phyloP scores from a whole-genome alignment of 2,888 invertebrate species.

The Parascotia fuliginaria region DNA sequence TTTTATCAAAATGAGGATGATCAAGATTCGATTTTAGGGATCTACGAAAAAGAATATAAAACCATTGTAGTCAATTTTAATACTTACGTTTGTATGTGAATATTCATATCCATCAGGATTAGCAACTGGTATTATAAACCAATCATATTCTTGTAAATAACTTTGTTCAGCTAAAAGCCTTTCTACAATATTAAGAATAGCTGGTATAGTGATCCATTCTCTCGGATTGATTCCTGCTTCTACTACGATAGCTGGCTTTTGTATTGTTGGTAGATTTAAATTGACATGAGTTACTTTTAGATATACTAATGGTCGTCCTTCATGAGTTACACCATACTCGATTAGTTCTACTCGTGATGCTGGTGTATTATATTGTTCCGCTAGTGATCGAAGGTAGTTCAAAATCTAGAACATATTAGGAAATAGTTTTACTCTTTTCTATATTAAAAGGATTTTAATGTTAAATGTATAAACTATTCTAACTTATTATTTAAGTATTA shows the following conservation, averaged over 20 bases:
- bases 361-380: conserved; percentile 46
- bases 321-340: conserved; percentile 58
- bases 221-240: conserved; percentile 88
- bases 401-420: conserved; percentile 71
- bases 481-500: no score
- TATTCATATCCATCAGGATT: conserved; percentile 92
- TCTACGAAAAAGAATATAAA: neutral
- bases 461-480: no score
- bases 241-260: conserved; percentile 83
- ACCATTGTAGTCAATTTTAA: no score
- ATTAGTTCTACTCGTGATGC: conserved; percentile 50
- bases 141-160: conserved; percentile 86
- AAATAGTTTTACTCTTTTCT: no score
- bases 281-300: conserved; percentile 75
- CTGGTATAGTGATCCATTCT: conserved; percentile 90
- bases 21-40: neutral
- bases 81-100: conserved; percentile 83
- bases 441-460: no score
- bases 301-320: conserved; percentile 65
- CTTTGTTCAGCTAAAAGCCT: conserved; percentile 82
- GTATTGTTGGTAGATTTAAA: conserved; percentile 14
- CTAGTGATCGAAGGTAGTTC: conserved; percentile 50
- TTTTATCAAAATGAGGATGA: neutral
- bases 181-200: conserved; percentile 87
- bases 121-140: conserved; percentile 88